Percentiles rank a stretch among this genome's conserved stretches.
Evolutionary conservation across 2,113 vertebrate genomes (phyloP).

Genomic region (Bothrops jararaca): DNA sequence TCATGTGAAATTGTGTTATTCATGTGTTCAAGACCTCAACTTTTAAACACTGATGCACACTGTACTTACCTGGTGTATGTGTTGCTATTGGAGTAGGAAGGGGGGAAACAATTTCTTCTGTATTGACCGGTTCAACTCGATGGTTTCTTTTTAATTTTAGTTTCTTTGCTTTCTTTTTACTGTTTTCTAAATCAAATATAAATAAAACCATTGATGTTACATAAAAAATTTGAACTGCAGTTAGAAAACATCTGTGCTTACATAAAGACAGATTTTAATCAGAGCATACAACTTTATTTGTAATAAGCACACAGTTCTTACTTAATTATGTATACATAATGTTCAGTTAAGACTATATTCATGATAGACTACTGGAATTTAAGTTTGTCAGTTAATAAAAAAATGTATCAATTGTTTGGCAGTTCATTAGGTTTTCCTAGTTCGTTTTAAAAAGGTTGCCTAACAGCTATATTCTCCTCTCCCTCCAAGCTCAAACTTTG

Average conservation of each 20-base stretch:
- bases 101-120: conserved; percentile 63
- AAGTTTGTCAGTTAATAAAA: background rate
- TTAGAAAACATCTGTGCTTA: background rate
- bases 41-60: background rate
- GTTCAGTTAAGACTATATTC: background rate
- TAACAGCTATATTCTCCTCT: background rate
- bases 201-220: conserved; percentile 11
- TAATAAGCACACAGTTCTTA: background rate
- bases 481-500: background rate
- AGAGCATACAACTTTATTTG: background rate
- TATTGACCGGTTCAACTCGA: conserved; percentile 84
- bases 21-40: background rate
- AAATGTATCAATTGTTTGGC: background rate
- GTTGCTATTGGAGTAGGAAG: conserved; percentile 61
- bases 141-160: conserved; percentile 85
- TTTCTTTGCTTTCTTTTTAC: conserved; percentile 82
- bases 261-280: background rate
- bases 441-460: background rate
- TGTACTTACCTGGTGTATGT: conserved; percentile 68
- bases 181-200: conserved; percentile 62
- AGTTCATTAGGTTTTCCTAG: background rate
- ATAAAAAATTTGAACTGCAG: background rate
- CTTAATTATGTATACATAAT: background rate
- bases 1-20: background rate
- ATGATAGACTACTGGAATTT: background rate